These are phyloP conservation scores for Lasioglossum malachurum DNA, from an alignment of 2,888 invertebrate genomes.

Conservation along the genomic window DNA sequence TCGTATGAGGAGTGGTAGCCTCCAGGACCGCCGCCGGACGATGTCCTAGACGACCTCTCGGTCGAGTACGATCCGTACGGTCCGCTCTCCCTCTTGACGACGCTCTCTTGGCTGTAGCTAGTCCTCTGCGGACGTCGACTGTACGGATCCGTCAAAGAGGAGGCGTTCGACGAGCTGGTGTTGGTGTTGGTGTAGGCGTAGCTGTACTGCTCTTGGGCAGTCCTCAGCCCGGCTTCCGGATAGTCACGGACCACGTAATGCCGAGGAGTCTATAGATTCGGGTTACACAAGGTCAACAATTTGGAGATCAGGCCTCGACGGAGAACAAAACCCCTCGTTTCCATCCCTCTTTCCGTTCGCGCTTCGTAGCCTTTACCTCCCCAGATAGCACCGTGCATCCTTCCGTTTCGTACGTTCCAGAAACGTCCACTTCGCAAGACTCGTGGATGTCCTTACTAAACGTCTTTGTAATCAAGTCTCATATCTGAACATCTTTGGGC, in stretches of 20 bases:
- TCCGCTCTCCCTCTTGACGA: slow-evolving; percentile 88
- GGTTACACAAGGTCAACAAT: slow-evolving; percentile 78
- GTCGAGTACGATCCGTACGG: slow-evolving; percentile 91
- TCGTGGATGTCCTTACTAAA: too few species aligned
- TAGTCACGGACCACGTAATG: slow-evolving; percentile 94
- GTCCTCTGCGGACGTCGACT: slow-evolving; percentile 87
- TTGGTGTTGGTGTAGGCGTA: slow-evolving; percentile 92
- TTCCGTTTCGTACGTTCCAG: too few species aligned
- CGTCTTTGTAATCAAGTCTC: too few species aligned
- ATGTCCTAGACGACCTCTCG: slow-evolving; percentile 89
- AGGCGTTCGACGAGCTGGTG: slow-evolving; percentile 86
- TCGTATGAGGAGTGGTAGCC: slow-evolving; percentile 93
- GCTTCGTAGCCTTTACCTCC: background rate
- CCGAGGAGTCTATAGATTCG: slow-evolving; percentile 90
- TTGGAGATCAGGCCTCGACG: slow-evolving; percentile 62
- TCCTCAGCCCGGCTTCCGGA: slow-evolving; percentile 85
- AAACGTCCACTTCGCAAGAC: too few species aligned
- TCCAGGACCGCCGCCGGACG: slow-evolving; percentile 91
- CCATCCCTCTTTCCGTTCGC: background rate
- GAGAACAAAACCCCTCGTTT: slow-evolving; percentile 47
- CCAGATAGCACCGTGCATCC: background rate
- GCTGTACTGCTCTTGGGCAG: slow-evolving; percentile 93
- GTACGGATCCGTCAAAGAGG: slow-evolving; percentile 86
- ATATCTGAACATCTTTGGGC: too few species aligned
- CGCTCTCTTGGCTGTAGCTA: slow-evolving; percentile 90